These are phyloP conservation scores for Drosophila prolongata DNA, from an alignment of 2,888 invertebrate genomes.

Conservation along the genomic window DNA sequence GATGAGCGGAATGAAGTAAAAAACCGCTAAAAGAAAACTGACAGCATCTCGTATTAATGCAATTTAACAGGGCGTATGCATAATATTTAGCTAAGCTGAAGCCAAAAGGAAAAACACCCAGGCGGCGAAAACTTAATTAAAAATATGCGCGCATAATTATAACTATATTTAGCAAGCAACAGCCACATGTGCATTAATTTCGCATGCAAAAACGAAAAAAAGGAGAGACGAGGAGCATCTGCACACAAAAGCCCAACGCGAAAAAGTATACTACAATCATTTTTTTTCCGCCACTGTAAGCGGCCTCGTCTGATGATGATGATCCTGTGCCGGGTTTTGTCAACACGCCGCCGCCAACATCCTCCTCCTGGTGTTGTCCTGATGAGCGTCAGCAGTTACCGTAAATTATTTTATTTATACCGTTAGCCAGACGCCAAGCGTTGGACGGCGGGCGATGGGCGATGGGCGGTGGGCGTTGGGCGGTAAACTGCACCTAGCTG, in stretches of 20 bases:
- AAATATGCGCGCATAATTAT: conserved; percentile 79
- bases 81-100: conserved; percentile 71
- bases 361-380: conserved; percentile 45
- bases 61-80: conserved; percentile 77
- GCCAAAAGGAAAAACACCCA: conserved; percentile 25
- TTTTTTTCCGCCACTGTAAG: conserved; percentile 49
- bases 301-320: conserved; percentile 63
- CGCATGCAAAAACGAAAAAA: conserved; percentile 52
- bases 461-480: background rate
- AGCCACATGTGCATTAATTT: conserved; percentile 67
- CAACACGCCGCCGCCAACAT: conserved; percentile 55
- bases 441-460: conserved; percentile 20
- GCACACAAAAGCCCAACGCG: conserved; percentile 63
- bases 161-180: conserved; percentile 76
- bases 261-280: conserved; percentile 67
- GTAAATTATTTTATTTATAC: conserved; percentile 76
- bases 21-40: conserved; percentile 19
- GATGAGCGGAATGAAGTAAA: conserved; percentile 11
- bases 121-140: conserved; percentile 73
- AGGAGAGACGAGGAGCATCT: conserved; percentile 20
- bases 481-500: conserved; percentile 43
- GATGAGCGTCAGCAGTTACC: conserved; percentile 79
- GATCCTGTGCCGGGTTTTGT: conserved; percentile 72
- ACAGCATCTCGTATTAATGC: conserved; percentile 65
- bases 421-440: conserved; percentile 50